Evolutionary conservation across 2,797 vertebrate species (phyloP).

Genomic region (Melanotaenia nigrans): DNA sequence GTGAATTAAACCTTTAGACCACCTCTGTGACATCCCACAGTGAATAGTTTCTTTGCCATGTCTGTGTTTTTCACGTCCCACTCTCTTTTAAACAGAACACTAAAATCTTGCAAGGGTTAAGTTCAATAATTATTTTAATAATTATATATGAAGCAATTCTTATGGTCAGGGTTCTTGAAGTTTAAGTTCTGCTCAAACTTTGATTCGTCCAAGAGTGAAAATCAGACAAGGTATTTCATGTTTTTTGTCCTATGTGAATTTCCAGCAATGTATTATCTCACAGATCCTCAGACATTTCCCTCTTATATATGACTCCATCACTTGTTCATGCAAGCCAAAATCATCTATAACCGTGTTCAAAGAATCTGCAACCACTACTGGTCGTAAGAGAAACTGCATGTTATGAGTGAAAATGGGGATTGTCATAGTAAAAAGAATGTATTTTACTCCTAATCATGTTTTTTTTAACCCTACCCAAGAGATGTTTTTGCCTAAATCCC

Average conservation of each 20-base stretch:
- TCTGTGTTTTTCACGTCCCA: slow-evolving; percentile 37
- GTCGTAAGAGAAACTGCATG: too few relatives aligned
- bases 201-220: slow-evolving; percentile 1
- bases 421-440: too few relatives aligned
- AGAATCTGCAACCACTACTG: too few relatives aligned
- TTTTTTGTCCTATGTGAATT: neutral
- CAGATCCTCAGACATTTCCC: too few relatives aligned
- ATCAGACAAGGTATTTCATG: neutral
- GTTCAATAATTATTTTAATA: slow-evolving; percentile 22
- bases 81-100: slow-evolving; percentile 23
- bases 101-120: slow-evolving; percentile 13
- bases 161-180: slow-evolving; percentile 19
- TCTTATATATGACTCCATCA: neutral
- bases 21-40: slow-evolving; percentile 39
- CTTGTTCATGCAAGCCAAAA: neutral
- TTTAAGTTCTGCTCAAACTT: slow-evolving; percentile 1
- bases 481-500: too few relatives aligned
- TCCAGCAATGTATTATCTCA: neutral
- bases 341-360: too few relatives aligned
- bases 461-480: too few relatives aligned
- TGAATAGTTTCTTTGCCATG: slow-evolving; percentile 36
- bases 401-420: too few relatives aligned
- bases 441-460: too few relatives aligned
- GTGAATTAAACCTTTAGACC: slow-evolving; percentile 48
- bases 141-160: slow-evolving; percentile 8